A percentile compares a stretch with the other conserved stretches of the same genome.
phyloP scores from a whole-genome alignment of 2,797 vertebrate genomes.

The Epinephelus malabaricus region DNA sequence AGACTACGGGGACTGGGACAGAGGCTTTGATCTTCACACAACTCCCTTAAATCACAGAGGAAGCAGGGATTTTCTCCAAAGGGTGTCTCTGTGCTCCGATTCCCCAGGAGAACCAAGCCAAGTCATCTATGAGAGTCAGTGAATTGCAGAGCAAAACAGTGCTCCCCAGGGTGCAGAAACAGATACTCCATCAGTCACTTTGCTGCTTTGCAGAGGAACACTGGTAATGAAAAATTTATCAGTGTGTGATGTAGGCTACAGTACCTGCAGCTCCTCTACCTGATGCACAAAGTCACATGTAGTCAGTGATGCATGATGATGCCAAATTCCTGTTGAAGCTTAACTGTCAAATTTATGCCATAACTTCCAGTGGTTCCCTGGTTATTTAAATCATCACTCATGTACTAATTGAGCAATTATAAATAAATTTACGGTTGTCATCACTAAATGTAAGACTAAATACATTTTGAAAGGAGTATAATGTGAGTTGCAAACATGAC shows the following conservation, averaged over 20 bases:
- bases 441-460: background rate
- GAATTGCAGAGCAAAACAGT: slow-evolving; percentile 79
- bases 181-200: slow-evolving; percentile 66
- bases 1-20: slow-evolving; percentile 75
- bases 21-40: slow-evolving; percentile 85
- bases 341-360: background rate
- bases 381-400: background rate
- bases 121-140: slow-evolving; percentile 80
- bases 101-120: slow-evolving; percentile 76
- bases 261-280: slow-evolving; percentile 58
- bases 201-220: slow-evolving; percentile 56
- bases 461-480: background rate
- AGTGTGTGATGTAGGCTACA: slow-evolving; percentile 37
- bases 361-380: background rate
- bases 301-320: slow-evolving; percentile 24
- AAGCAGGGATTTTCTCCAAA: slow-evolving; percentile 77
- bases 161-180: slow-evolving; percentile 72
- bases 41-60: slow-evolving; percentile 79
- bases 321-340: slow-evolving; percentile 22
- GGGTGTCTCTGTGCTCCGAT: slow-evolving; percentile 76
- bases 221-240: slow-evolving; percentile 74
- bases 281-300: slow-evolving; percentile 47
- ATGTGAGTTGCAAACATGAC: background rate
- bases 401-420: background rate
- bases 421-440: background rate